Base-by-base conservation (phyloP, 2,888 invertebrate species). In the Synanthedon formicaeformis region DNA sequence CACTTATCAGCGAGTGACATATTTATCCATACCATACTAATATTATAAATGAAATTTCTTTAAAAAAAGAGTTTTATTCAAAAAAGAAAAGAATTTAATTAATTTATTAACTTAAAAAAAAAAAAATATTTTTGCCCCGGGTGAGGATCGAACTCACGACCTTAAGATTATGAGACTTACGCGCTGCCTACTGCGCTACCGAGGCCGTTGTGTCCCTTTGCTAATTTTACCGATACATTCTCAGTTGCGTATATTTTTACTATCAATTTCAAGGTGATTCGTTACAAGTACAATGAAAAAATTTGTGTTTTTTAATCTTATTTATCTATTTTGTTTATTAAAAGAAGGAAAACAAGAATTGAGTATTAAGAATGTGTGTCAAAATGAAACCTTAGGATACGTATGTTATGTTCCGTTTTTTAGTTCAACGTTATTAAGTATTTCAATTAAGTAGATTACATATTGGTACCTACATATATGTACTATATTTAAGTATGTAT, bases 141-240 rank as follows among this genome's bases (percentile, higher is more conserved):
- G 94, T 94, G 94, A 94, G 94, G 94, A 93, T 95, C 94, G 94
- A 94, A 95, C 94, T 94, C 94, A 94, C 94, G 94, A 94, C 94
- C 94, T 94, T 95, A 91, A 93, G 93, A 93, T 93, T 93, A 93
- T 93, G 93, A 93, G 93, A 93, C 93, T 93, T 92, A 93, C 93
- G 93, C 93, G 93, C 93, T 93, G 91, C 93, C 93, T 91, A 92
- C 93, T 93, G 93, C 93, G 93, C 93, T 90, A 92, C 91, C 92
- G 92, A 92, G 92, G 92, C 92, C 14, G 41, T 53, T 67, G 53
- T 2, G 1, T 3, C 2, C 2, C 34, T 8, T 0, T 12, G 1
- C 13, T 14, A 45, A 45, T 13, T 45, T n/a, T 1, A 45, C 6
- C 12, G 2, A 45, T 14, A 11, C 13, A 13, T 13, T 45, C n/a